Percentiles rank a stretch among this genome's conserved stretches.
Conservation (phyloP, 1,140 invertebrate genomes). For the Paracyclopina nana region DNA sequence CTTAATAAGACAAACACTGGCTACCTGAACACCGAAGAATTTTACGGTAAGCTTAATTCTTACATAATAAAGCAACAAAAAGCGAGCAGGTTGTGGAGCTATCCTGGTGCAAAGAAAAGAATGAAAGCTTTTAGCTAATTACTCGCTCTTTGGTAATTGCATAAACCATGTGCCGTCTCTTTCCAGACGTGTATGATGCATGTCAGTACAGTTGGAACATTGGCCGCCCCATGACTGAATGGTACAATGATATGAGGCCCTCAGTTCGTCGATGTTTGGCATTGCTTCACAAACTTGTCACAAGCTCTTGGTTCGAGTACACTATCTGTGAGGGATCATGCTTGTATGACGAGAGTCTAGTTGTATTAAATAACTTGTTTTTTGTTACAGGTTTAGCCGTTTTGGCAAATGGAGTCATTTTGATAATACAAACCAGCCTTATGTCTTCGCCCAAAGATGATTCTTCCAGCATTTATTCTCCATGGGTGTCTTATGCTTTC, state of each 20-base stretch:
- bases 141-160: too few relatives aligned
- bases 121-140: too few relatives aligned
- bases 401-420: slow-evolving; percentile 42
- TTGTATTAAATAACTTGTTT: neutral
- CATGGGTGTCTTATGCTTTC: slow-evolving; percentile 52
- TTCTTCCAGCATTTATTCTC: slow-evolving; percentile 34
- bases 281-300: slow-evolving; percentile 38
- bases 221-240: too few relatives aligned
- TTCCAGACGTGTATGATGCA: neutral
- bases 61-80: too few relatives aligned
- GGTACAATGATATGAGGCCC: too few relatives aligned
- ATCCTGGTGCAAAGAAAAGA: too few relatives aligned
- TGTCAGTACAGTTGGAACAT: neutral
- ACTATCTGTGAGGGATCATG: slow-evolving; percentile 40
- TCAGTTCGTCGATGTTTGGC: too few relatives aligned
- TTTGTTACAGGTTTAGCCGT: slow-evolving; percentile 38
- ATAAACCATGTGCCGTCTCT: too few relatives aligned
- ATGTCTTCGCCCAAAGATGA: slow-evolving; percentile 29
- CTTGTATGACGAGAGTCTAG: neutral
- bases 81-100: too few relatives aligned
- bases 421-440: slow-evolving; percentile 36
- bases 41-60: neutral
- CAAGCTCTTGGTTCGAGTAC: slow-evolving; percentile 47
- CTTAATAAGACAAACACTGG: neutral
- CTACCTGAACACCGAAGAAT: neutral